Conservation (phyloP, 1,140 invertebrate species). For the Drosophila virilis region DNA sequence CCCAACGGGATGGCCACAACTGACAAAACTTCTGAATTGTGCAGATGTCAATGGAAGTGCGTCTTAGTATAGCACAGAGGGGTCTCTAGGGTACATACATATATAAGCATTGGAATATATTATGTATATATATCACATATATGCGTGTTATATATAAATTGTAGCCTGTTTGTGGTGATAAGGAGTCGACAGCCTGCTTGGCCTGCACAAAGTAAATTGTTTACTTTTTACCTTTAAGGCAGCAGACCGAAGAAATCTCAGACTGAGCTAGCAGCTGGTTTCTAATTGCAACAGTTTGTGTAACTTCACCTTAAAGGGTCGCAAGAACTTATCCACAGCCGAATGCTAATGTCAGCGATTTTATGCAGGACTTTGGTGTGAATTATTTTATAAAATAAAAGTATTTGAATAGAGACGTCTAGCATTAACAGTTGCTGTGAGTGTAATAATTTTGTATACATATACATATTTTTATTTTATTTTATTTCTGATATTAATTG, state of each 20-base stretch:
- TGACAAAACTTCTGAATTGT: conserved; percentile 24
- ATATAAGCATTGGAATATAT: background rate
- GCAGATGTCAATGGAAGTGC: conserved; percentile 9
- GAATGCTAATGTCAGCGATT: background rate
- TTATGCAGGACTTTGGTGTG: background rate
- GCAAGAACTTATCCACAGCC: background rate
- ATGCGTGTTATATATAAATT: conserved; percentile 3
- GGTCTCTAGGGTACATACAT: background rate
- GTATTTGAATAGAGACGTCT: too few relatives aligned
- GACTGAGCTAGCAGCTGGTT: conserved; percentile 21
- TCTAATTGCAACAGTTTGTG: conserved; percentile 7
- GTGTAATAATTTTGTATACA: too few relatives aligned
- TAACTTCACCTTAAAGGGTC: conserved; percentile 5
- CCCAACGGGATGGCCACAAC: conserved; percentile 9
- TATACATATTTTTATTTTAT: too few relatives aligned
- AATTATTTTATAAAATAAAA: background rate
- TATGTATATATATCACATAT: background rate
- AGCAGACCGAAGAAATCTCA: conserved; percentile 21
- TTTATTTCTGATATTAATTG: too few relatives aligned
- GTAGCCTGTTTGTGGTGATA: conserved; percentile 20
- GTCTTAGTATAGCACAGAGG: conserved; percentile 9
- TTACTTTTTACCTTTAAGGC: conserved; percentile 20
- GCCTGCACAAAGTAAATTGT: conserved; percentile 30
- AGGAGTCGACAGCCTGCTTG: conserved; percentile 24
- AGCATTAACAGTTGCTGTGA: too few relatives aligned